phyloP scores from a whole-genome alignment of 2,888 invertebrate genomes.

The Pseudococcus jackbeardsleyi region DNA sequence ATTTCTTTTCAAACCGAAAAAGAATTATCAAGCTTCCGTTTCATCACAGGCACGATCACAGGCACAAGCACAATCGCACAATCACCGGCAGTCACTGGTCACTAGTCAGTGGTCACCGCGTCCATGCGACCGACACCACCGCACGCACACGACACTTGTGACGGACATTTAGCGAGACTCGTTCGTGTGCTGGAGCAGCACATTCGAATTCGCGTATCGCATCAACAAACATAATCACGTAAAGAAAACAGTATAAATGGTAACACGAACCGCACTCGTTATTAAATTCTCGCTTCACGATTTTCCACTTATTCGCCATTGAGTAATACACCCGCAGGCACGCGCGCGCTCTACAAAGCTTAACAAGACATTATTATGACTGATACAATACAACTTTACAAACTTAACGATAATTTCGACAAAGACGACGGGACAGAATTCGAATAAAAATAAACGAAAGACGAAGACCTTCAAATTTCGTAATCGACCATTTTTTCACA shows the following conservation, averaged over 20 bases:
- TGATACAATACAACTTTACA: not conserved
- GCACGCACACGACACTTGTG: not conserved
- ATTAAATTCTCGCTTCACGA: conserved; percentile 41
- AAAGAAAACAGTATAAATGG: not conserved
- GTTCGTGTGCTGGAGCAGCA: not conserved
- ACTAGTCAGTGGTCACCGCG: not conserved
- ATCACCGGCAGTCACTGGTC: not conserved
- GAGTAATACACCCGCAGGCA: conserved; percentile 5
- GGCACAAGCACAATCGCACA: not conserved
- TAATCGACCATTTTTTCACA: not conserved
- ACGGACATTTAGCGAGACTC: not conserved
- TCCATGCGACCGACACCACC: not conserved
- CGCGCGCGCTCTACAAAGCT: not conserved
- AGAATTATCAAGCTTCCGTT: not conserved
- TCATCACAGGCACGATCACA: not conserved
- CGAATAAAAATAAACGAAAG: not conserved
- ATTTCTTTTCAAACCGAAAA: not conserved
- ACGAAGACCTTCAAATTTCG: not conserved
- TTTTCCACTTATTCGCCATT: not conserved
- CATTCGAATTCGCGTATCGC: not conserved
- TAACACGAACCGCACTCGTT: conserved; percentile 1
- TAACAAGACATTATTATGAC: not conserved
- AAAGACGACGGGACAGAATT: not conserved
- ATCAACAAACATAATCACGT: conserved; percentile 7
- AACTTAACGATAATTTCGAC: too few relatives aligned